phyloP scores from a whole-genome alignment of 2,113 vertebrate genomes.

The Gadus macrocephalus region DNA sequence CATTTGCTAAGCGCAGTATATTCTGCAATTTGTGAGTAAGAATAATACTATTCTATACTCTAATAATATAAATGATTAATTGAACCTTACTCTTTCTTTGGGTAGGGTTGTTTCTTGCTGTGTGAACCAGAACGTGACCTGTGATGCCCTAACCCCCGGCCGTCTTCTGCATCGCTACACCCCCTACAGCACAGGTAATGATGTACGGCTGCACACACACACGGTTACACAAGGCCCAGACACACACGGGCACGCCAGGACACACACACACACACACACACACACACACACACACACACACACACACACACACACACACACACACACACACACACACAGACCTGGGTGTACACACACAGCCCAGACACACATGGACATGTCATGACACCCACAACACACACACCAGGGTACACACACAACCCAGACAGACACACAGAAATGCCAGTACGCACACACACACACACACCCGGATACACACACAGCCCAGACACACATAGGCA shows the following conservation, averaged over 20 bases:
- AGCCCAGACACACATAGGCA: no score
- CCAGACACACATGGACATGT: no score
- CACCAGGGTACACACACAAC: no score
- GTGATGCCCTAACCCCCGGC: neutral
- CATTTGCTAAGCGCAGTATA: no score
- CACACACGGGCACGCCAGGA: neutral
- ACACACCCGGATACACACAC: no score
- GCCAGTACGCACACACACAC: no score
- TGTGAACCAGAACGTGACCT: neutral
- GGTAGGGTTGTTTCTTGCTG: neutral
- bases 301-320: no score
- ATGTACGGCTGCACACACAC: neutral
- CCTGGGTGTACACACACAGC: neutral
- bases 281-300: no score
- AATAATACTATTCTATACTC: neutral
- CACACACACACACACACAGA: neutral
- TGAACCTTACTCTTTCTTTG: neutral
- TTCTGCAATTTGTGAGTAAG: neutral
- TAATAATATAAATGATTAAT: neutral
- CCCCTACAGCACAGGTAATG: slow-evolving; percentile 5
- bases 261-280: no score
- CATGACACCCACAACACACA: no score
- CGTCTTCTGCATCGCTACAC: neutral
- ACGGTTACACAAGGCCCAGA: slow-evolving; percentile 1
- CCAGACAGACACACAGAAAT: no score